Base-by-base conservation (phyloP, 2,888 invertebrate genomes). In the Oscheius onirici region DNA sequence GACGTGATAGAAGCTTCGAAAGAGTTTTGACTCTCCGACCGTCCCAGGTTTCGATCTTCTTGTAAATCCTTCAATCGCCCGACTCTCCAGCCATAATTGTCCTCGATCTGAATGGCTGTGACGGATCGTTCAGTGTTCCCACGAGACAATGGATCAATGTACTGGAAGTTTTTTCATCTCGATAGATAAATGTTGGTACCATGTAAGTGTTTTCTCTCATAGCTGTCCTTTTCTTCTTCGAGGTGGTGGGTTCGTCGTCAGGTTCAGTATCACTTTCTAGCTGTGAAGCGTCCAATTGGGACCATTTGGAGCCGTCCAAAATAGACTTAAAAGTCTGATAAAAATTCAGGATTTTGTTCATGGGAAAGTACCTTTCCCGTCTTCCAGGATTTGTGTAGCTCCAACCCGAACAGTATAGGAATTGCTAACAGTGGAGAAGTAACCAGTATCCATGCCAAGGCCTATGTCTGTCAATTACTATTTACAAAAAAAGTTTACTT, bases 81-180 rank as follows among this genome's bases (percentile, higher is more conserved):
- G 6, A 61, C 57, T 49, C 72, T 51, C 72, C 72, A 65, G 0
- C 75, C 75, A 40, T 73, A 72, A 20, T 72, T 66, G 44, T 75
- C 69, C 51, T 69, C 57, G 17, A 55, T 34, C 3, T 63, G 43
- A 41, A 58, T 57, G 15, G 63, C 40, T 11, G 46, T 57, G 5
- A 55, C 46, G 3, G 77, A 76, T 55, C 79, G 69, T 20, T 82
- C 76, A 15, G 85, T 84, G 8, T 86, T 81, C n/a, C 81, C 84
- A 8, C 86, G 80, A 1, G 85, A 84, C 6, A 82, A 46, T 2
- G 84, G 82, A 57, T 86, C 86, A 46, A 86, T 86, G 74, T 86
- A 86, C 85, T 81, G 74, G 15, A 58, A 58, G 43, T 22, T 6
- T 5, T 52, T 51, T 51, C 22, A 26, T 2, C 8, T 24, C 43